These are phyloP conservation scores for Folsomia manolachei DNA, from an alignment of 2,888 invertebrate species.

Conservation along the genomic window DNA sequence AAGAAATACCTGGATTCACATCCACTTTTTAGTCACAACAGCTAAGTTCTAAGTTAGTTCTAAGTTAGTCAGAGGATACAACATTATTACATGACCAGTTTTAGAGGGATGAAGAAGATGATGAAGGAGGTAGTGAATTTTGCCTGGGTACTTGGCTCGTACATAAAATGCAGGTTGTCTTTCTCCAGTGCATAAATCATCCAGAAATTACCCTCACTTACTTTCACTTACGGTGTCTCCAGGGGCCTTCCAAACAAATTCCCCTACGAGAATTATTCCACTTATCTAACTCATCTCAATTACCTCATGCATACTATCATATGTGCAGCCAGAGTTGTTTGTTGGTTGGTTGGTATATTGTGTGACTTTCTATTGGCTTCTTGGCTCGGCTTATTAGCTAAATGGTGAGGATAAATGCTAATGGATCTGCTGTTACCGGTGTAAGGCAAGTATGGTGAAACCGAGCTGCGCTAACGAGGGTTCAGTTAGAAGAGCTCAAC, in stretches of 20 bases:
- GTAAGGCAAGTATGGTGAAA: not conserved
- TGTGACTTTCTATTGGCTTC: not conserved
- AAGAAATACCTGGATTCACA: not conserved
- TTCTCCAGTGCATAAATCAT: slow-evolving; percentile 1
- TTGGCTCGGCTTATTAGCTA: not conserved
- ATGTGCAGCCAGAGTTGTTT: not conserved
- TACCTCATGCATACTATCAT: not conserved
- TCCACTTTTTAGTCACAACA: not conserved
- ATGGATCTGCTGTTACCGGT: not conserved
- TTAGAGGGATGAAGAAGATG: too few relatives aligned
- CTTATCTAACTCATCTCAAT: slow-evolving; percentile 8
- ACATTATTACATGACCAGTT: too few relatives aligned
- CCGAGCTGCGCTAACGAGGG: too few relatives aligned
- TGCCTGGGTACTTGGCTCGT: not conserved
- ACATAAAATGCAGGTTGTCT: slow-evolving; percentile 6
- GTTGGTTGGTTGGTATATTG: not conserved
- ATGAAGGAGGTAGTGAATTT: not conserved
- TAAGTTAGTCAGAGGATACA: too few relatives aligned
- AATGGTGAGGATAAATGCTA: not conserved
- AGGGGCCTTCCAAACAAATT: not conserved
- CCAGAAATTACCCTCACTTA: slow-evolving; percentile 6
- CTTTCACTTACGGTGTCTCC: not conserved
- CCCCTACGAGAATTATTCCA: not conserved
- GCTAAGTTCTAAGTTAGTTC: too few relatives aligned
- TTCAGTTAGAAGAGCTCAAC: not conserved